phyloP scores from a whole-genome alignment of 2,113 vertebrate species.

The Castor canadensis region DNA sequence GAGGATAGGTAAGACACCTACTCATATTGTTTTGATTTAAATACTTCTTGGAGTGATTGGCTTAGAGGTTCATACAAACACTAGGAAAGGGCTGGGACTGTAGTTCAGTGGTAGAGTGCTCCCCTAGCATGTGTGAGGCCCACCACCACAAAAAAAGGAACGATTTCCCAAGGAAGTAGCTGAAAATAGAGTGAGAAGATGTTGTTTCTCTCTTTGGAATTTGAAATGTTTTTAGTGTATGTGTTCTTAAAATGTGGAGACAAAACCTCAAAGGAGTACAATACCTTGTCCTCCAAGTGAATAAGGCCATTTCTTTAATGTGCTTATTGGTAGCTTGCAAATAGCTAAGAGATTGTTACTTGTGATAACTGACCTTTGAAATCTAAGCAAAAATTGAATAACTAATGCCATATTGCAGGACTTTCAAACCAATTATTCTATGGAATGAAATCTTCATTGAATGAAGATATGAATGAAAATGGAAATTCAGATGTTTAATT shows the following conservation, averaged over 20 bases:
- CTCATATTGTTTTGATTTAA: too few species aligned
- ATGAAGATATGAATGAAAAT: constrained; percentile 29
- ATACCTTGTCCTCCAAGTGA: background rate
- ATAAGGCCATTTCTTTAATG: background rate
- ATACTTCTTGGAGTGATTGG: background rate
- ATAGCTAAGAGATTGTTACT: background rate
- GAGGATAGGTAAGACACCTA: too few species aligned
- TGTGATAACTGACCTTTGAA: constrained; percentile 33
- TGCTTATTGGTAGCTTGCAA: constrained; percentile 27
- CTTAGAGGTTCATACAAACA: background rate
- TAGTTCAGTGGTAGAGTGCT: background rate
- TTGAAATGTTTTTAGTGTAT: background rate
- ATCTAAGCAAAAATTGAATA: background rate
- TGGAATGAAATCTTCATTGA: background rate
- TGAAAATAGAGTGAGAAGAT: background rate
- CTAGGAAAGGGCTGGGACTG: background rate
- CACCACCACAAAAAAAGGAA: background rate
- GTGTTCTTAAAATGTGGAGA: constrained; percentile 38
- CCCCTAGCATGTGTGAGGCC: background rate
- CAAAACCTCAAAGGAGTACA: background rate
- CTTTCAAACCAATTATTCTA: background rate
- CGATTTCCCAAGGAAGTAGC: background rate
- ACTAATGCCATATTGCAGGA: background rate
- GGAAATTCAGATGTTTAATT: background rate
- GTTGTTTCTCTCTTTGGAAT: background rate